Percentiles rank a stretch among this genome's conserved stretches.
phyloP scores from a whole-genome alignment of 2,113 vertebrate species.

The Campylomormyrus tamandua region DNA sequence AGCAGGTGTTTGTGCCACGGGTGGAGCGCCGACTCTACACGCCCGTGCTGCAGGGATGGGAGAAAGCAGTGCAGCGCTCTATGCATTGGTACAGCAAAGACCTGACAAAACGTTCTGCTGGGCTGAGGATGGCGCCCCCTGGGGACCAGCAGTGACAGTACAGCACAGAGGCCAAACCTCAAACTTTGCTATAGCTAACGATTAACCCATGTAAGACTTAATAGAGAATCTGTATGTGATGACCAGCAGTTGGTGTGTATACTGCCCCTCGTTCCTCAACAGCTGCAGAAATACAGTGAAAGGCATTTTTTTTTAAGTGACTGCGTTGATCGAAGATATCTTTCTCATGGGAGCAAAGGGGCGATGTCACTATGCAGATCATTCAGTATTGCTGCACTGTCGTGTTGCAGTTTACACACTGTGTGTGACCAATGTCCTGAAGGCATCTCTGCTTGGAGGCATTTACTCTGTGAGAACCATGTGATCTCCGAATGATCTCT shows the following conservation, averaged over 20 bases:
- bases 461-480: not conserved
- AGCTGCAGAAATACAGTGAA: not conserved
- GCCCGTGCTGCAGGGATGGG: constrained; percentile 72
- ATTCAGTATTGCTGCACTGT: not conserved
- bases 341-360: not conserved
- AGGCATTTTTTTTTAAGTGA: not conserved
- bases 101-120: constrained; percentile 29
- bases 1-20: constrained; percentile 69
- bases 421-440: not conserved
- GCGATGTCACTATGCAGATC: not conserved
- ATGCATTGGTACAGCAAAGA: constrained; percentile 75
- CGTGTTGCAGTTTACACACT: not conserved
- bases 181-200: not conserved
- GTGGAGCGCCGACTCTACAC: constrained; percentile 55
- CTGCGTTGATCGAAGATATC: not conserved
- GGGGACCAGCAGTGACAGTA: not conserved
- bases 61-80: constrained; percentile 69
- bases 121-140: not conserved
- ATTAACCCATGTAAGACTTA: not conserved
- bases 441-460: not conserved
- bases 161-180: not conserved
- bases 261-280: not conserved
- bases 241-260: not conserved
- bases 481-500: not conserved
- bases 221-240: not conserved